A percentile compares a stretch with the other conserved stretches of the same genome.
Conservation (phyloP, 2,888 invertebrate species). For the Pristionchus entomophagus region DNA sequence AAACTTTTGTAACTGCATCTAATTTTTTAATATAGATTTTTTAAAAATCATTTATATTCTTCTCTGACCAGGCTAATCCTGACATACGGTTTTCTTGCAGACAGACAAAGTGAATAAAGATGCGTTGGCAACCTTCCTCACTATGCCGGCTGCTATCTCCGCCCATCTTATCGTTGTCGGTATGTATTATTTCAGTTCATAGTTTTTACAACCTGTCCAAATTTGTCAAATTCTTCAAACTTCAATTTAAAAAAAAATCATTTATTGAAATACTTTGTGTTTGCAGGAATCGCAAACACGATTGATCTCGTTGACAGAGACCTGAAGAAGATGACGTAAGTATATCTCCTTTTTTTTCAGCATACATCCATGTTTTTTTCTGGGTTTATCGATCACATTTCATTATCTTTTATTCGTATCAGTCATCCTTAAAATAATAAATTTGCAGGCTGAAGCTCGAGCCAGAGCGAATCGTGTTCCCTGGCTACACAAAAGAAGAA, state of each 20-base stretch:
- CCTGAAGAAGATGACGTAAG: constrained; percentile 86
- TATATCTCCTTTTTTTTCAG: not conserved
- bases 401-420: not conserved
- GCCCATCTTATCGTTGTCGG: constrained; percentile 44
- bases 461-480: constrained; percentile 86
- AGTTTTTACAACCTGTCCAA: not conserved
- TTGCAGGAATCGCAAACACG: constrained; percentile 88
- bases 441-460: constrained; percentile 57
- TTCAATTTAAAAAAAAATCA: not conserved
- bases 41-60: not conserved
- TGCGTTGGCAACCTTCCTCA: constrained; percentile 26
- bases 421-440: constrained; percentile 42
- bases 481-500: constrained; percentile 91
- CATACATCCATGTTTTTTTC: too few species aligned
- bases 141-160: constrained; percentile 25
- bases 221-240: not conserved
- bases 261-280: not conserved
- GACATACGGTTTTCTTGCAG: not conserved
- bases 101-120: constrained; percentile 38
- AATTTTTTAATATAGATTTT: not conserved
- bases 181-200: constrained; percentile 50
- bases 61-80: not conserved
- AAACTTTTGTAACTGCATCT: too few species aligned
- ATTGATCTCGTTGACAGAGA: constrained; percentile 93
- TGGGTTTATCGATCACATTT: too few species aligned